Base-by-base conservation (phyloP, 2,888 invertebrate species). In the Drosophila borealis region DNA sequence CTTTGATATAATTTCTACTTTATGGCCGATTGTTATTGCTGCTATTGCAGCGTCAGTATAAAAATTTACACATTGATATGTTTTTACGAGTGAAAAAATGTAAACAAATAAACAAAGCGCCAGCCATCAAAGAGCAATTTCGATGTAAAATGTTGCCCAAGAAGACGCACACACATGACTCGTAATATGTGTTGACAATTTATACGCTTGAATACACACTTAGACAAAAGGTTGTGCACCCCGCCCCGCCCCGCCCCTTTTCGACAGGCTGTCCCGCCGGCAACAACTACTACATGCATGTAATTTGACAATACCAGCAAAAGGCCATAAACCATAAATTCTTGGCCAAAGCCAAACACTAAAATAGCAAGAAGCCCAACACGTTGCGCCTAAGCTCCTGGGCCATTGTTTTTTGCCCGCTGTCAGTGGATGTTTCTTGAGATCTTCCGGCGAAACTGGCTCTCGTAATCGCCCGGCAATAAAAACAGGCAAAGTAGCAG, bases 281-380 rank as follows among this genome's bases (percentile, higher is more conserved):
- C 42, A 50, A 41, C 51, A 45, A 68, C 44, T 50, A 62, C 36
- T 50, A 53, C 36, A 50, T 41, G 62, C 57, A 60, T 70, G 85
- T 86, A 86, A 88, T 87, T 89, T 86, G 84, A 87, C 84, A 86
- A 80, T 80, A 88, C 77, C 75, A 81, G 72, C 67, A 72, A 75
- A 80, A 83, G 68, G 74, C 78, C 84, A 89, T 89, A 88, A 90
- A 81, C 86, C 82, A 89, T 88, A 89, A 82, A 90, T 82, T 89
- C 75, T 76, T 51, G 69, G 68, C 56, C 65, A 71, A 71, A 67
- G 74, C 67, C 67, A 60, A 78, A 54, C 82, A 84, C 85, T 83
- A 83, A 86, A 83, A 79, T 56, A 66, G 37, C 49, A 64, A 21
- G 48, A 14, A 29, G 64, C 19, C 56, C 46, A 70, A 70, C 57